Evolutionary conservation across 2,797 vertebrate species (phyloP).

Genomic region (Acipenser ruthenus): DNA sequence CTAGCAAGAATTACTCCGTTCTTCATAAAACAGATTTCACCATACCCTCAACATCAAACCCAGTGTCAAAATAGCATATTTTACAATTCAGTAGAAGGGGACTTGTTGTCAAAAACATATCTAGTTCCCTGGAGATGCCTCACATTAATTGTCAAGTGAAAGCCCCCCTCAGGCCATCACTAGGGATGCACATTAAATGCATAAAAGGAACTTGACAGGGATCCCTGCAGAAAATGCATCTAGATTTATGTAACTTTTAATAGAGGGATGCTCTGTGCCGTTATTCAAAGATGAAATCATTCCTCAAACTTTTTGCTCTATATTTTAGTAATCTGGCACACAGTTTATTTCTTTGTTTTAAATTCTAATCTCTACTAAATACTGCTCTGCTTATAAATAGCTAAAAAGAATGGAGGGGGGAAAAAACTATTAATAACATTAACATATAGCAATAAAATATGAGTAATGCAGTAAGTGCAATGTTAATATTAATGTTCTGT

Average conservation of each 20-base stretch:
- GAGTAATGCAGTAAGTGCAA: not conserved
- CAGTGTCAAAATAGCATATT: constrained; percentile 58
- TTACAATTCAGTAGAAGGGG: constrained; percentile 73
- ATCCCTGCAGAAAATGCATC: constrained; percentile 66
- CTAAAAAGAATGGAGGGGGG: no score
- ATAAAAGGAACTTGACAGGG: constrained; percentile 86
- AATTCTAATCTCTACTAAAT: no score
- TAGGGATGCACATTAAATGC: constrained; percentile 91
- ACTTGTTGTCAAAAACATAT: constrained; percentile 77
- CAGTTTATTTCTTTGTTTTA: no score
- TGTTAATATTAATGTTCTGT: not conserved
- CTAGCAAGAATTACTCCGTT: constrained; percentile 47
- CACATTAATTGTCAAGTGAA: constrained; percentile 99
- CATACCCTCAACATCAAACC: constrained; percentile 8
- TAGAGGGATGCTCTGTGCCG: constrained; percentile 29
- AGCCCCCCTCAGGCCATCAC: constrained; percentile 93
- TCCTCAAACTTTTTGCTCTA: not conserved
- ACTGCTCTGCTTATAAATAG: no score
- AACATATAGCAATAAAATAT: no score
- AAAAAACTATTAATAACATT: no score
- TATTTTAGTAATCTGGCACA: no score
- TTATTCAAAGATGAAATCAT: constrained; percentile 26
- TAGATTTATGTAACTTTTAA: constrained; percentile 32
- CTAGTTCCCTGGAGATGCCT: constrained; percentile 84
- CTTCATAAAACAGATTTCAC: constrained; percentile 39